phyloP scores from a whole-genome alignment of 1,140 invertebrate species.

The Drusus annulatus region DNA sequence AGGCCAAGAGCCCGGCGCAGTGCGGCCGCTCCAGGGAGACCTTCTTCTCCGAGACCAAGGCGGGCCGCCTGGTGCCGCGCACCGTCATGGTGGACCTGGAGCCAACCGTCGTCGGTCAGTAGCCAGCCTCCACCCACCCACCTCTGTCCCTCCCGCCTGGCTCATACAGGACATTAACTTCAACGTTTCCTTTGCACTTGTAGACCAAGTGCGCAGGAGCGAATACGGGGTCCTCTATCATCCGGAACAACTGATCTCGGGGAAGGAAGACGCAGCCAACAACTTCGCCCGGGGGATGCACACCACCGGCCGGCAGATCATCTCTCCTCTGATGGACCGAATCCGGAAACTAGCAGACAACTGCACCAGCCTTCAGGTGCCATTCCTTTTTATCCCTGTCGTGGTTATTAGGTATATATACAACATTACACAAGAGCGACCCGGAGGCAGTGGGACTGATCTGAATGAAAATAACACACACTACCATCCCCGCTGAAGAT shows the following conservation, averaged over 20 bases:
- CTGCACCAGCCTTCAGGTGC: conserved; percentile 84
- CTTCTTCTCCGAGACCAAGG: conserved; percentile 75
- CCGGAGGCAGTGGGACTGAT: no score
- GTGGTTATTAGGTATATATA: no score
- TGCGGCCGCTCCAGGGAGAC: conserved; percentile 71
- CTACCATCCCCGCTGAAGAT: no score
- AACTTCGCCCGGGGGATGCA: conserved; percentile 88
- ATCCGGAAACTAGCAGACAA: conserved; percentile 84
- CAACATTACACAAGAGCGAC: no score
- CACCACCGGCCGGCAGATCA: conserved; percentile 85
- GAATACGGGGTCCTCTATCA: conserved; percentile 77
- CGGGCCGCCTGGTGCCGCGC: conserved; percentile 82
- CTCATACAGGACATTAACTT: no score
- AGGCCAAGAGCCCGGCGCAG: conserved; percentile 59
- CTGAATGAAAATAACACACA: no score
- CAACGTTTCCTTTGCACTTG: no score
- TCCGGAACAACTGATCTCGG: conserved; percentile 81
- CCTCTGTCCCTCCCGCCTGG: no score
- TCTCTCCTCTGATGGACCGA: conserved; percentile 80
- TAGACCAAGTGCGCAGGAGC: conserved; percentile 78
- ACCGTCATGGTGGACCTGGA: conserved; percentile 87
- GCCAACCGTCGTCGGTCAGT: conserved; percentile 78
- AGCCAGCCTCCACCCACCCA: not conserved
- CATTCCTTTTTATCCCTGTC: not conserved
- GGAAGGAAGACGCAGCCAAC: conserved; percentile 88